Evolutionary conservation across 2,797 vertebrate genomes (phyloP).

Genomic region (Sarcophilus harrisii): DNA sequence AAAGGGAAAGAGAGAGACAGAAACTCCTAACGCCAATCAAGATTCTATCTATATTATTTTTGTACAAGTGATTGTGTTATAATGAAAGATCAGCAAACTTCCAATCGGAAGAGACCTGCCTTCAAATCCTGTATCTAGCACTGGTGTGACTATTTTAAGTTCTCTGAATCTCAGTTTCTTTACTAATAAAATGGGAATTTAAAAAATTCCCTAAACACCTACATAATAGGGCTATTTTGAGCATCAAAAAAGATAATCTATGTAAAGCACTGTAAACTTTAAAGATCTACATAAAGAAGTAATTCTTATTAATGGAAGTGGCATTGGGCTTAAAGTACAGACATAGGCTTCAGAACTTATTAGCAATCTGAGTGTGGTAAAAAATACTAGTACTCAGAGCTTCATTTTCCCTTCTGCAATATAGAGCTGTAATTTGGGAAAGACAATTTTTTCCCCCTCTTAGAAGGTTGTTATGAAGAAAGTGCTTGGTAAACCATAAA

Average conservation of each 20-base stretch:
- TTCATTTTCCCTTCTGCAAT: not conserved
- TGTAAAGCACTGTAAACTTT: slow-evolving; percentile 8
- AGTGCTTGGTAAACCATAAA: not conserved
- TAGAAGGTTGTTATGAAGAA: not conserved
- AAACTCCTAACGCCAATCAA: not conserved
- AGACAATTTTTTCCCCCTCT: not conserved
- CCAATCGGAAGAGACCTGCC: not conserved
- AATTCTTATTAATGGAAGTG: not conserved
- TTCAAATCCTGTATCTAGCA: not conserved
- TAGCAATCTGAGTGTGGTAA: not conserved
- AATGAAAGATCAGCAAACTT: not conserved
- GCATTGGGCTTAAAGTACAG: not conserved
- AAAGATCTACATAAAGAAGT: not conserved
- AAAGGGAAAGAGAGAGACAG: not conserved
- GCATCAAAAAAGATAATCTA: slow-evolving; percentile 34
- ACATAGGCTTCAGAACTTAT: not conserved
- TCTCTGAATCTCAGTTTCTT: slow-evolving; percentile 12
- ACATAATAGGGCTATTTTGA: not conserved
- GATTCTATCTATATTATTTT: not conserved
- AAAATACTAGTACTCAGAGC: not conserved
- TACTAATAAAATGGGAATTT: not conserved
- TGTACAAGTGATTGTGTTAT: not conserved
- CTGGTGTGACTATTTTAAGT: not conserved
- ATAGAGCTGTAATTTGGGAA: not conserved
- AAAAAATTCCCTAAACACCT: slow-evolving; percentile 14